A percentile compares a stretch with the other conserved stretches of the same genome.
Evolutionary conservation across 1,140 invertebrate species (phyloP).

Genomic region (Hyles euphorbiae): DNA sequence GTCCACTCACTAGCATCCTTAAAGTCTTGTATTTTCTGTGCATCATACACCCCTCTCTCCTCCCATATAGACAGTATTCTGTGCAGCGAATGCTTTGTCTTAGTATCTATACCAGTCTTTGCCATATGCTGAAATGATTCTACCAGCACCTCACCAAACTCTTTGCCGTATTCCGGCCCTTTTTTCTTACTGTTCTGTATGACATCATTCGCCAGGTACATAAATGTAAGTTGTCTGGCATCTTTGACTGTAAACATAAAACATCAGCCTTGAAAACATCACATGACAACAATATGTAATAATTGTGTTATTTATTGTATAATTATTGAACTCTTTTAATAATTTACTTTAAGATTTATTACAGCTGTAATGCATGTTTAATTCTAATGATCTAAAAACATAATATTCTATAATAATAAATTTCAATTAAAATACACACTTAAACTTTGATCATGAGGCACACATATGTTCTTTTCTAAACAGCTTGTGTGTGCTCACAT

Average conservation of each 20-base stretch:
- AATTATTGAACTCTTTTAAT: too few relatives aligned
- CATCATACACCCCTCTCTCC: constrained; percentile 92
- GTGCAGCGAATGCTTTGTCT: constrained; percentile 85
- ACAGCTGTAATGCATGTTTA: too few relatives aligned
- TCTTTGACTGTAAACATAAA: constrained; percentile 82
- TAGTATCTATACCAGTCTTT: constrained; percentile 80
- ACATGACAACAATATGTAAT: too few relatives aligned
- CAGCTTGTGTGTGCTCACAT: too few relatives aligned
- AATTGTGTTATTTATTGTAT: too few relatives aligned
- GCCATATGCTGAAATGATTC: constrained; percentile 90
- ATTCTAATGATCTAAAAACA: too few relatives aligned
- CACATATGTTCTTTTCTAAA: too few relatives aligned
- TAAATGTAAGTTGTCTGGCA: constrained; percentile 91
- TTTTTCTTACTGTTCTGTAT: constrained; percentile 99
- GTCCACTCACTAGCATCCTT: constrained; percentile 75
- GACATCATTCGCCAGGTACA: constrained; percentile 99
- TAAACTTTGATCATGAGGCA: too few relatives aligned
- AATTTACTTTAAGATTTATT: too few relatives aligned
- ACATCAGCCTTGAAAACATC: background rate
- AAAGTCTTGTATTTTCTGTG: constrained; percentile 84
- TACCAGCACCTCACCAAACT: constrained; percentile 85
- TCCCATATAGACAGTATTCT: constrained; percentile 94
- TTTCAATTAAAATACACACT: too few relatives aligned
- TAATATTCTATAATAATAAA: too few relatives aligned
- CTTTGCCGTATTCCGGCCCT: constrained; percentile 95